Percentiles rank a stretch among this genome's conserved stretches.
Evolutionary conservation across 1,140 invertebrate species (phyloP).

Genomic region (Zaprionus gabonicus): DNA sequence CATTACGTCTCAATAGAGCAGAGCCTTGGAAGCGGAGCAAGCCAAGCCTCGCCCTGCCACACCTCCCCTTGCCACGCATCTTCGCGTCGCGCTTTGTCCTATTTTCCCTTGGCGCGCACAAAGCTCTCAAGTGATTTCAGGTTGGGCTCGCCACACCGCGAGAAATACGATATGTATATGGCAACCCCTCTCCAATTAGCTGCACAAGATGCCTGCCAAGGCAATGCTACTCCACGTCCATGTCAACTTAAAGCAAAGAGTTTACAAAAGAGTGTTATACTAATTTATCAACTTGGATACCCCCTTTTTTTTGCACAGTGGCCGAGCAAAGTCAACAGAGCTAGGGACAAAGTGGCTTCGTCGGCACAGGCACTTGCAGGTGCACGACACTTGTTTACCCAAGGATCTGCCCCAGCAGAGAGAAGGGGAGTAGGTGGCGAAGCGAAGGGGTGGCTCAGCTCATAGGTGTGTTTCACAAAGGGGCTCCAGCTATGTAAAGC

Average conservation of each 20-base stretch:
- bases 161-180: neutral
- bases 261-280: neutral
- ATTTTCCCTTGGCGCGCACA: slow-evolving; percentile 46
- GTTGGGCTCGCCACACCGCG: slow-evolving; percentile 36
- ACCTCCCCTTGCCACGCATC: neutral
- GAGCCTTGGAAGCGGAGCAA: slow-evolving; percentile 28
- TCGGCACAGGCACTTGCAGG: slow-evolving; percentile 14
- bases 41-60: neutral
- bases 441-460: neutral
- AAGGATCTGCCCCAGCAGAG: slow-evolving; percentile 7
- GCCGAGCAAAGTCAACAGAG: neutral
- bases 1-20: slow-evolving; percentile 61
- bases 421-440: too few species aligned
- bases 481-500: neutral
- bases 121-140: slow-evolving; percentile 71
- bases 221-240: neutral
- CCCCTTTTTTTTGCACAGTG: neutral
- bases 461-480: neutral
- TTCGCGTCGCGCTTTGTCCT: slow-evolving; percentile 12
- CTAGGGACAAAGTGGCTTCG: slow-evolving; percentile 11
- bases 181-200: neutral
- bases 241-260: neutral
- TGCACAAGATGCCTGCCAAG: neutral
- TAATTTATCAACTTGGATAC: neutral
- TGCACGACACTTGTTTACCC: slow-evolving; percentile 29